Conservation (phyloP, 2,113 vertebrate species). For the Galbula dea region DNA sequence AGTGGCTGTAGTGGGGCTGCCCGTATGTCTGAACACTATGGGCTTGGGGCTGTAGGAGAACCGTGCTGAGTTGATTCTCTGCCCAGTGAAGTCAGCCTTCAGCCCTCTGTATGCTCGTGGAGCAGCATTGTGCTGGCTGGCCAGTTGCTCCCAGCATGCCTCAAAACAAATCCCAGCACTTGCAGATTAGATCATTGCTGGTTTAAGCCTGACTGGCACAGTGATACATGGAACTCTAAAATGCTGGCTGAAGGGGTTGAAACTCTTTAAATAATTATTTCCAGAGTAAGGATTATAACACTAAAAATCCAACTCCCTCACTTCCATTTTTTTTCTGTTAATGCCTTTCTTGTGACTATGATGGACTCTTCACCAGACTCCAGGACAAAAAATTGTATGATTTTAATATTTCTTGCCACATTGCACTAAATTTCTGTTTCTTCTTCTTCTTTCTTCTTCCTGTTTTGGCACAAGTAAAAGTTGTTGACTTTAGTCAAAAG, state of each 20-base stretch:
- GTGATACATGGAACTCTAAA: not conserved
- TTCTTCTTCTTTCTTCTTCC: no score
- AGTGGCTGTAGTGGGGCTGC: not conserved
- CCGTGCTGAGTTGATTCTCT: not conserved
- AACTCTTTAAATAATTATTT: not conserved
- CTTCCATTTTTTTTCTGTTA: not conserved
- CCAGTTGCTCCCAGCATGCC: not conserved
- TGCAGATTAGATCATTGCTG: not conserved
- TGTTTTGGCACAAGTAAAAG: not conserved
- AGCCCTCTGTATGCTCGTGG: not conserved
- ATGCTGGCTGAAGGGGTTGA: not conserved
- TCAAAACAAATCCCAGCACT: not conserved
- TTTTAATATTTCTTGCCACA: not conserved
- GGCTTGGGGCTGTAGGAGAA: not conserved
- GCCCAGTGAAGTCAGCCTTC: not conserved
- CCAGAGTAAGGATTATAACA: not conserved
- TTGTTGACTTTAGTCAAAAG: not conserved
- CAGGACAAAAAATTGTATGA: not conserved
- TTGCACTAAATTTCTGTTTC: not conserved
- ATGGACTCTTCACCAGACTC: not conserved
- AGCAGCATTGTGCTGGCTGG: not conserved
- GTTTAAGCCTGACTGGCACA: not conserved
- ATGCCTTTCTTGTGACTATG: not conserved
- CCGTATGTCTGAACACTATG: accelerated
- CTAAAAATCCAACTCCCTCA: not conserved